Percentiles rank a stretch among this genome's conserved stretches.
Evolutionary conservation across 2,797 vertebrate genomes (phyloP).

Genomic region (Chanos chanos): DNA sequence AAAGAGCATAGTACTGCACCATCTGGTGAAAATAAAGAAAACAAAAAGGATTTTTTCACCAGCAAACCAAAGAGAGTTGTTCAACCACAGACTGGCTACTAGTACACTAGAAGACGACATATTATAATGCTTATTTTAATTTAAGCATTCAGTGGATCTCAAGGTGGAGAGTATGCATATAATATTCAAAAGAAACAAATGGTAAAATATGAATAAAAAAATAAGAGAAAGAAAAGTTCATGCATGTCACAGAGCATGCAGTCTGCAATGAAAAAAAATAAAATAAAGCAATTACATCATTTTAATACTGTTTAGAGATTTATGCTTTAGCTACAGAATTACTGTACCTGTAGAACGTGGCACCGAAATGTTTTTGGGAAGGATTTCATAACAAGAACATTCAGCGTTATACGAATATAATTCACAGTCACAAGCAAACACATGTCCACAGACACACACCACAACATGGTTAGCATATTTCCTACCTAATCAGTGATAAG

Average conservation of each 20-base stretch:
- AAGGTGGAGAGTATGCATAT: not conserved
- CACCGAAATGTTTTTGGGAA: not conserved
- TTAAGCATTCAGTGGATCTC: too few species aligned
- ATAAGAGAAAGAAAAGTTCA: constrained; percentile 53
- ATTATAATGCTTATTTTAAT: too few species aligned
- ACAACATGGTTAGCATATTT: too few species aligned
- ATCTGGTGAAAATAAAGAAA: too few species aligned
- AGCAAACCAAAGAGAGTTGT: too few species aligned
- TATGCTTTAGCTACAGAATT: not conserved
- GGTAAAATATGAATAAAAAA: constrained; percentile 50
- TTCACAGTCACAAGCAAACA: not conserved
- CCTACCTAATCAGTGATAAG: not conserved
- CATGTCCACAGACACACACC: too few species aligned
- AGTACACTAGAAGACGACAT: too few species aligned
- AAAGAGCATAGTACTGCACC: too few species aligned
- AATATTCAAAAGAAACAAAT: not conserved
- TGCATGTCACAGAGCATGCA: constrained; percentile 55
- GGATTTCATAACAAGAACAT: not conserved
- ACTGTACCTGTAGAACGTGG: not conserved
- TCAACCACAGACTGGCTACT: too few species aligned
- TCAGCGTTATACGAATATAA: not conserved
- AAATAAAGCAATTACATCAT: not conserved
- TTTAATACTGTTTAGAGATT: not conserved
- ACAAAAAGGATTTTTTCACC: not conserved
- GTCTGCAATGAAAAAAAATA: constrained; percentile 16